Evolutionary conservation across 2,797 vertebrate species (phyloP).

Genomic region (Spheniscus humboldti): DNA sequence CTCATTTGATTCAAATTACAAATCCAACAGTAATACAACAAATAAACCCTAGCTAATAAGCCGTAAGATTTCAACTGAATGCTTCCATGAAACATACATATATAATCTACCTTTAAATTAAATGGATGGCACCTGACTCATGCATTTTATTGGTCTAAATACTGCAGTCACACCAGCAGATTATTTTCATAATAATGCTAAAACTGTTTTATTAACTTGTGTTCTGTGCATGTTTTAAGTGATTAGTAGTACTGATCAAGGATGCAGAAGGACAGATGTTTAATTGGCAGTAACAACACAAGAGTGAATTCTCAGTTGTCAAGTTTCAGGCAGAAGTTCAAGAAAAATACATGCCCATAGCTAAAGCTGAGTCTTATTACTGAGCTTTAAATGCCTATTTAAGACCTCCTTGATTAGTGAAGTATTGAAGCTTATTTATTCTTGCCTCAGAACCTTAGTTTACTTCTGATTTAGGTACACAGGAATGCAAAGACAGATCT

Average conservation of each 20-base stretch:
- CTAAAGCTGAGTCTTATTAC: not conserved
- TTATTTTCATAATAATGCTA: not conserved
- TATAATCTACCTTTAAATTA: not conserved
- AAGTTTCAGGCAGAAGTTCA: slow-evolving; percentile 26
- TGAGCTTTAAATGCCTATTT: not conserved
- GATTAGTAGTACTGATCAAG: not conserved
- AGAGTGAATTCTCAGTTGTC: slow-evolving; percentile 9
- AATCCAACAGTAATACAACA: not conserved
- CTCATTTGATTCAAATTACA: not conserved
- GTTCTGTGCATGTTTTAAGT: not conserved
- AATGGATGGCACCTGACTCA: not conserved
- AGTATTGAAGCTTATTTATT: not conserved
- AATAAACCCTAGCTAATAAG: not conserved
- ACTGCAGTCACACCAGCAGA: not conserved
- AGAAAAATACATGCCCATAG: not conserved
- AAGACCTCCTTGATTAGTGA: not conserved
- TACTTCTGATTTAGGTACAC: not conserved
- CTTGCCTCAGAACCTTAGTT: not conserved
- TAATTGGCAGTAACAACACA: slow-evolving; percentile 3
- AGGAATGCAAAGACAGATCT: not conserved
- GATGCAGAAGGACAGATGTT: slow-evolving; percentile 30
- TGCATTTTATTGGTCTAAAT: not conserved
- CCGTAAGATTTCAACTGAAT: not conserved
- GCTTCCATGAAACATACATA: not conserved
- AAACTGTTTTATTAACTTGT: not conserved